These are phyloP conservation scores for Molothrus aeneus DNA, from an alignment of 2,797 vertebrate species.

Conservation along the genomic window DNA sequence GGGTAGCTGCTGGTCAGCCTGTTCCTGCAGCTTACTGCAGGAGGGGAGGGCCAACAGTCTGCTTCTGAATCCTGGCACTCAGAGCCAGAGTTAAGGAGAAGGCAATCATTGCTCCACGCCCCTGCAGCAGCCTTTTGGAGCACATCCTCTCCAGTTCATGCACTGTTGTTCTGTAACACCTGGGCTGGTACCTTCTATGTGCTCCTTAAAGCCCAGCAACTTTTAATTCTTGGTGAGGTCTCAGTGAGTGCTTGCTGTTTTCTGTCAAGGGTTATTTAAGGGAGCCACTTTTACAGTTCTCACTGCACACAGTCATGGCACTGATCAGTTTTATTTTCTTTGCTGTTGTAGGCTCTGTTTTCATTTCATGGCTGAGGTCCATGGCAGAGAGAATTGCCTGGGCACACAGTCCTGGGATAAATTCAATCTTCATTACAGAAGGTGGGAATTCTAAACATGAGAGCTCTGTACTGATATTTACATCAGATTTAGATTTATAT, in stretches of 20 bases:
- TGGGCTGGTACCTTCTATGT: not conserved
- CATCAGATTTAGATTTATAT: not conserved
- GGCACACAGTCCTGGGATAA: not conserved
- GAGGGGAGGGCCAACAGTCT: not conserved
- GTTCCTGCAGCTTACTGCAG: not conserved
- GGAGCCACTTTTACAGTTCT: not conserved
- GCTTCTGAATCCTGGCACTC: not conserved
- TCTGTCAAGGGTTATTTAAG: not conserved
- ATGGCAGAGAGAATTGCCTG: not conserved
- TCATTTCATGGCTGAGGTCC: not conserved
- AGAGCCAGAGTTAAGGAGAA: not conserved
- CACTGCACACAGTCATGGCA: not conserved
- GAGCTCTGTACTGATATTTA: not conserved
- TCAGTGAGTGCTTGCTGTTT: not conserved
- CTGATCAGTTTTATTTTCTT: not conserved
- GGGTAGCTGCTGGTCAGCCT: not conserved
- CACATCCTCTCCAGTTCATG: not conserved
- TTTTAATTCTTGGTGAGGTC: not conserved
- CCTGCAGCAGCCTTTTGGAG: not conserved
- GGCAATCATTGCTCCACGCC: fast-evolving
- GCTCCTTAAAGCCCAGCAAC: not conserved
- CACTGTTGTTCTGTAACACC: not conserved
- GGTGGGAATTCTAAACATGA: not conserved
- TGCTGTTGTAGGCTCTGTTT: not conserved
- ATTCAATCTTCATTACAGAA: not conserved